These are phyloP conservation scores for Thymelicus lineola DNA, from an alignment of 2,888 invertebrate genomes.

Conservation along the genomic window DNA sequence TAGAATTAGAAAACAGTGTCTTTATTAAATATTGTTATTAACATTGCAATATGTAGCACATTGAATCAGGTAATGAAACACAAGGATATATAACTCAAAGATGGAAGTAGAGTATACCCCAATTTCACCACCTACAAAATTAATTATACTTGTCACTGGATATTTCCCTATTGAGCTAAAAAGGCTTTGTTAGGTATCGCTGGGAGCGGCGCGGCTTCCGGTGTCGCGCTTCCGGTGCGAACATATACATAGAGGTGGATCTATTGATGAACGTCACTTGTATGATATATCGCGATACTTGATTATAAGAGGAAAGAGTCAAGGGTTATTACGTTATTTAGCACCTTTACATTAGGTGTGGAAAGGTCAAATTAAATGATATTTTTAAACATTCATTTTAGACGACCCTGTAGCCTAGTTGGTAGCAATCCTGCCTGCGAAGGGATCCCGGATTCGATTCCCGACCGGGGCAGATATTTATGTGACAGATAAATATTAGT, in stretches of 20 bases:
- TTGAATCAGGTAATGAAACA: too few species aligned
- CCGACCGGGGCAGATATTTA: too few species aligned
- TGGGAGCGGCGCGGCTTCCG: slow-evolving; percentile 33
- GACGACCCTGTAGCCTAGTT: too few species aligned
- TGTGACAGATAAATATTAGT: too few species aligned
- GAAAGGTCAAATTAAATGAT: neutral
- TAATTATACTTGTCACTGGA: slow-evolving; percentile 28
- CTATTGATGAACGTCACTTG: slow-evolving; percentile 1
- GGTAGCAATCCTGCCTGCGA: too few species aligned
- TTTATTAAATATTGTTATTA: too few species aligned
- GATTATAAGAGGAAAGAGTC: neutral
- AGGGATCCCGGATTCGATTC: too few species aligned
- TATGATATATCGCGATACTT: neutral
- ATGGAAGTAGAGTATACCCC: too few species aligned
- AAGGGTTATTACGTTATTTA: neutral
- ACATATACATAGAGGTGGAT: neutral
- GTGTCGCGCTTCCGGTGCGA: slow-evolving; percentile 29
- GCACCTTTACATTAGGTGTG: neutral
- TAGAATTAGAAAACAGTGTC: too few species aligned
- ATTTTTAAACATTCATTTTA: too few species aligned
- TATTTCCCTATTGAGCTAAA: slow-evolving; percentile 28
- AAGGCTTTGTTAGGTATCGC: slow-evolving; percentile 32
- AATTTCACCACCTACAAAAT: neutral
- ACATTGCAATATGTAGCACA: too few species aligned
- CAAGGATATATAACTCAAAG: too few species aligned